phyloP scores from a whole-genome alignment of 1,140 invertebrate genomes.

The Lucilia cuprina region DNA sequence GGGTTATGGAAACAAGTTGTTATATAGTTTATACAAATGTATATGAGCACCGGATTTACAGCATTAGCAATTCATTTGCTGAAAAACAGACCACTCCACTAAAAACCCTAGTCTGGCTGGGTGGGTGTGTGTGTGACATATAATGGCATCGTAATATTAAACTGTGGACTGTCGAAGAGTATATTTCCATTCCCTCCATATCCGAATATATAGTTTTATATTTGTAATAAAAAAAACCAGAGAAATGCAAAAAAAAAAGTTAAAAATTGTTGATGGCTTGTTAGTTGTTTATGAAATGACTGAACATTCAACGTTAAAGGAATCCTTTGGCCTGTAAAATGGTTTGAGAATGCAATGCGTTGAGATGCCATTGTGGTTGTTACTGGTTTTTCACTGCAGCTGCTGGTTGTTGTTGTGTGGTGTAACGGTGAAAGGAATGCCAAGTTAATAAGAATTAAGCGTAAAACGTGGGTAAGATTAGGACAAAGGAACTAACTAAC shows the following conservation, averaged over 20 bases:
- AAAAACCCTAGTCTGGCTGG: neutral
- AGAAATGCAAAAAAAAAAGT: neutral
- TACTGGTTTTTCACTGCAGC: neutral
- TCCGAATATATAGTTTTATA: neutral
- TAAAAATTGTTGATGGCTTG: conserved; percentile 5
- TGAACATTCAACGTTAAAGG: neutral
- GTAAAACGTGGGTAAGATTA: too few relatives aligned
- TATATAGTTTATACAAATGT: too few relatives aligned
- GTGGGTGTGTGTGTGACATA: conserved; percentile 9
- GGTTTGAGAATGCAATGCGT: neutral
- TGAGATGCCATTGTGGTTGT: neutral
- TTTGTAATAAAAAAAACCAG: neutral
- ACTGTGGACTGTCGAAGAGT: conserved; percentile 11
- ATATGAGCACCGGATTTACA: too few relatives aligned
- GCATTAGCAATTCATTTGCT: neutral
- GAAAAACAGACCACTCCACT: neutral
- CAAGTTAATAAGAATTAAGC: too few relatives aligned
- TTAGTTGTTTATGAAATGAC: neutral
- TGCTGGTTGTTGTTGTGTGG: neutral
- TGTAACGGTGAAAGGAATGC: neutral
- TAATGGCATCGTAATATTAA: conserved; percentile 18
- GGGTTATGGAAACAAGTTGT: too few relatives aligned
- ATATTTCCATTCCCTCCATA: neutral
- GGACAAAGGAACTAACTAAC: too few relatives aligned
- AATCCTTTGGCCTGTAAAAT: neutral